A percentile compares a stretch with the other conserved stretches of the same genome.
Conservation (phyloP, 2,113 vertebrate genomes). For the Piaya cayana region DNA sequence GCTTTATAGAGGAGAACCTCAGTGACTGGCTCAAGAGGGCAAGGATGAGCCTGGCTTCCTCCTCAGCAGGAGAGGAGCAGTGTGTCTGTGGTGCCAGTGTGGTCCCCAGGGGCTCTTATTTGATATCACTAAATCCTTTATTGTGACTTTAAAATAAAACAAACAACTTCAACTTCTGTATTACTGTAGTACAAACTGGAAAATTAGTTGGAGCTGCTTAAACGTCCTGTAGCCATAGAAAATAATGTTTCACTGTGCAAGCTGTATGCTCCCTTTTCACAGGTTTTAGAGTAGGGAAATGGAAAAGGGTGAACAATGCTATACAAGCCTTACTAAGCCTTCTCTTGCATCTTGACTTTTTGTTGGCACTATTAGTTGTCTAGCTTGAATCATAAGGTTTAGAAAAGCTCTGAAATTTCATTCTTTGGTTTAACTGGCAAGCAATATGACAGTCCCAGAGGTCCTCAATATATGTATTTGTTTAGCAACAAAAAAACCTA, state of each 20-base stretch:
- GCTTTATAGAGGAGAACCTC: neutral
- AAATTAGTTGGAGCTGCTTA: neutral
- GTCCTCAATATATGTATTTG: neutral
- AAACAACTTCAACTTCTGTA: rapidly evolving
- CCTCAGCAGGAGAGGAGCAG: neutral
- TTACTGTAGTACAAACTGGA: neutral
- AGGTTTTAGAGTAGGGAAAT: neutral
- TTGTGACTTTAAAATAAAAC: neutral
- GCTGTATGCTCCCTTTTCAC: neutral
- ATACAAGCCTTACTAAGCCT: neutral
- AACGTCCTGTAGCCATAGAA: neutral
- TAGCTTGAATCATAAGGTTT: neutral
- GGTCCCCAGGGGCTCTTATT: neutral
- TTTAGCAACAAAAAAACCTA: neutral
- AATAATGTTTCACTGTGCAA: neutral
- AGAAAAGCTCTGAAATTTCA: neutral
- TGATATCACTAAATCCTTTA: neutral
- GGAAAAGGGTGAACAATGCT: neutral
- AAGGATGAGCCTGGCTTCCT: neutral
- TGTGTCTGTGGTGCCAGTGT: neutral
- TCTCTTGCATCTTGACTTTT: neutral
- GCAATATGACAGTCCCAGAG: neutral
- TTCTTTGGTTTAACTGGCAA: neutral
- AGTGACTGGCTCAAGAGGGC: neutral
- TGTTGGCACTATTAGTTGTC: neutral